Evolutionary conservation across 1,140 invertebrate species (phyloP), one percentile per base, ranked within the genome.

Genomic region (Zophobas morio): DNA sequence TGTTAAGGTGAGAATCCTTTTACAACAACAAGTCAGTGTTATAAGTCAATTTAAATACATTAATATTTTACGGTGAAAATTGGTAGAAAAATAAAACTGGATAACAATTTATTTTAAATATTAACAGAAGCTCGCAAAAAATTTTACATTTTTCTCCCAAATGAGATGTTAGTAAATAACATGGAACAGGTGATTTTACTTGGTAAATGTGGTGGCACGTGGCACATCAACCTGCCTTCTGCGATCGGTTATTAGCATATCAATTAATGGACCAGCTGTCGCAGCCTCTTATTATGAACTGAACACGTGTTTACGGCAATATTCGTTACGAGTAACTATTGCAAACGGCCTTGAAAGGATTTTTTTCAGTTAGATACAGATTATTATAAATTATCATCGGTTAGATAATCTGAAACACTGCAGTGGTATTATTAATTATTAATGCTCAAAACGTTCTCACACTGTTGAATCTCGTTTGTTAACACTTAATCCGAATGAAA

Each of bases 251-350:
- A 77, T 77, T 77, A 77, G 75, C 75, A 73, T 77, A 77, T 77
- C 75, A 77, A 77, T 77, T 77, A 77, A 77, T 77, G 75, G 70
- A 77, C 75, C 75, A 77, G 66, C 75, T 77, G 75, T 77, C 66
- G 53, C 75, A 72, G 70, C 57, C 57, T 76, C 74, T 49, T 75
- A 20, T 20, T 20, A 60, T 77, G 47, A 77, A 60, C 75, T 77
- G 72, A 53, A 71, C 75, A 53, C 70, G 75, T 77, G 75, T 77
- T 77, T 77, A 72, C 66, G 60, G 34, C 34, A 54, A 34, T 46
- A 77, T 49, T 73, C 39, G 71, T 47, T 73, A 73, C 46, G 37
- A 72, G 40, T 72, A 37, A 56, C 54, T 72, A 73, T 56, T 73
- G 40, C 6, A 8, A 1, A 54, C 71, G 71, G 20, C 71, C 71